Evolutionary conservation across 2,113 vertebrate genomes (phyloP).

Genomic region (Ammodytes dubius): DNA sequence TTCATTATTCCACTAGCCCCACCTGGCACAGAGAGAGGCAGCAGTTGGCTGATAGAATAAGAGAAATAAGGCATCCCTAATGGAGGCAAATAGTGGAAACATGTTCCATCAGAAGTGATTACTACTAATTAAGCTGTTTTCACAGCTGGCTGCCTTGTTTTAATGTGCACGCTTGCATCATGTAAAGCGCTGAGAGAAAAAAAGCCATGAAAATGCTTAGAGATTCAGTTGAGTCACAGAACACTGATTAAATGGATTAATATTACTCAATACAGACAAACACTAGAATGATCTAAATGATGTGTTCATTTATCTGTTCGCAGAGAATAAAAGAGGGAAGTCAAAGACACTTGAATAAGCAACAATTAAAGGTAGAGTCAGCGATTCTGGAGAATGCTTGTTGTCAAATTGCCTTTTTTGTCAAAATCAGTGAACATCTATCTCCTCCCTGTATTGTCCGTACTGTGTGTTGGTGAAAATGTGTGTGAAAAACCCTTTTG

Average conservation of each 20-base stretch:
- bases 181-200: slow-evolving; percentile 57
- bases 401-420: no score
- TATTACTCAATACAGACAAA: slow-evolving; percentile 64
- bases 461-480: no score
- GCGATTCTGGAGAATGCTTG: no score
- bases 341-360: slow-evolving; percentile 17
- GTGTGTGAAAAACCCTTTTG: no score
- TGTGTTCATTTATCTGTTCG: slow-evolving; percentile 38
- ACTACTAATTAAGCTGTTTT: slow-evolving; percentile 86
- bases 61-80: slow-evolving; percentile 82
- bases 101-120: slow-evolving; percentile 86
- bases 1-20: slow-evolving; percentile 62
- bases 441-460: no score
- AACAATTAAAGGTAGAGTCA: slow-evolving; percentile 31
- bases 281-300: slow-evolving; percentile 41
- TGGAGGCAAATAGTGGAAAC: slow-evolving; percentile 85
- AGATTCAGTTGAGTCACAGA: slow-evolving; percentile 67
- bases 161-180: slow-evolving; percentile 80
- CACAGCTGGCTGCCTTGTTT: slow-evolving; percentile 81
- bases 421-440: no score
- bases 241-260: slow-evolving; percentile 67
- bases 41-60: slow-evolving; percentile 77
- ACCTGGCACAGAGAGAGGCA: slow-evolving; percentile 76
- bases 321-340: background rate
- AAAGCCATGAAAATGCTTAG: slow-evolving; percentile 55